Evolutionary conservation across 2,113 vertebrate genomes (phyloP), one percentile per base, ranked within the genome.

Genomic region (Cololabis saira): DNA sequence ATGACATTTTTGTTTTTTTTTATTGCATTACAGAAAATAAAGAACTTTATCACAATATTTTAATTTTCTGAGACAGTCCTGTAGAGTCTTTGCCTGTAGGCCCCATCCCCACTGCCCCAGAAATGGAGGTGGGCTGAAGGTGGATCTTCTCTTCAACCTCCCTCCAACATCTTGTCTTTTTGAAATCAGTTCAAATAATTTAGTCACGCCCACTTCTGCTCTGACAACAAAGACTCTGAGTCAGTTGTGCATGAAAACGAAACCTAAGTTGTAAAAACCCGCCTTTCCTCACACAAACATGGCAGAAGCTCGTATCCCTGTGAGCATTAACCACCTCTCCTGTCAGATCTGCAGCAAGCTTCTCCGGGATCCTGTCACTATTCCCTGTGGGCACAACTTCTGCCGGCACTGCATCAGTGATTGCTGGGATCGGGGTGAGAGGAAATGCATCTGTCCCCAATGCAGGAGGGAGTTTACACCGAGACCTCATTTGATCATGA

Each of bases 341-440:
- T 94, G 93, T 57, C 85, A 76, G 24, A 89, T 94, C 80, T 94
- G 93, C 84, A 61, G 82, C 4, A 76, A 92, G 21, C 19, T 85
- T 0, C 88, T 94, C 48, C 78, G 83, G 67, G 84, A 92, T 54
- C 93, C 93, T 42, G 89, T 88, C 22, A 93, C 91, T 12, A 70
- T 91, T 37, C 90, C 92, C 19, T 94, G 93, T 24, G 93, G 94
- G 13, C 93, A 94, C 85, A 64, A 43, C 33, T 79, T 76, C 62
- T 76, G 79, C 72, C 17, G 18, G 48, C 4, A 0, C 4, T 81
- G 78, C 52, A 59, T 81, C 53, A 15, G 41, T 24, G 12, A 7
- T 5, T 0, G 0, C 24, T 79, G 63, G 55, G 22, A 40, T 1
- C 1, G 0, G 0, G 27, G 58, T 3, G 0, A 47, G 47, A 15